Base-by-base conservation (phyloP, 1,140 invertebrate genomes). In the Drosophila yakuba region DNA sequence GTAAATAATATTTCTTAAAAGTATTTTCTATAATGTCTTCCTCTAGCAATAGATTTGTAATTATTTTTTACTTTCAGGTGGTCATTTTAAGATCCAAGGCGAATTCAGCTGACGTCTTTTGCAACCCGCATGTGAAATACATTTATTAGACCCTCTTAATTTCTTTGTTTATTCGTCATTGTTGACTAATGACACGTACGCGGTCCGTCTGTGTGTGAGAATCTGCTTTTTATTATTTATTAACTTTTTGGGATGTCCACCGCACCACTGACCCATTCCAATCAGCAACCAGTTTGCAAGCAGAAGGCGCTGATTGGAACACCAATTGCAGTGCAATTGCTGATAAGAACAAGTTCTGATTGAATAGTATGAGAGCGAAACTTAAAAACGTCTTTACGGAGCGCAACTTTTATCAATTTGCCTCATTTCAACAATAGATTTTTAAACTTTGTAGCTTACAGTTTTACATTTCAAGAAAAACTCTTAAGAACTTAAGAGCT, bases 81-180 rank as follows among this genome's bases (percentile, higher is more conserved):
- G 47, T 8, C 14, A 28, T 28, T 15, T n/a, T 17, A 44, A 8
- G 45, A 8, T 12, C 14, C 25, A 8, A 15, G 7, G 4, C 44
- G 10, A 17, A 11, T 12, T 20, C 32, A 10, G 5, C 48, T 43
- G 47, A 25, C 35, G 47, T 23, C 47, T 60, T 38, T 60, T 15
- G 47, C 47, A 28, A 12, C 10, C 14, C 48, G 48, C 25, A 11
- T 41, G 48, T 43, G 39, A 11, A 50, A 43, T 60, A 61, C 7
- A 62, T 67, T n/a, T 17, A 50, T 66, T 50, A 11, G 25, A 3
- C n/a, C 44, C 58, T 62, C 58, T 62, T 25, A 15, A 50, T 64
- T 67, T 51, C 28, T 64, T 63, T 67, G 63, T 35, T 67, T 67
- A 25, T 63, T 67, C 20, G 17, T 64, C 62, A 60, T 39, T 17